Evolutionary conservation across 2,888 invertebrate genomes (phyloP).

Genomic region (Drosophila colorata): DNA sequence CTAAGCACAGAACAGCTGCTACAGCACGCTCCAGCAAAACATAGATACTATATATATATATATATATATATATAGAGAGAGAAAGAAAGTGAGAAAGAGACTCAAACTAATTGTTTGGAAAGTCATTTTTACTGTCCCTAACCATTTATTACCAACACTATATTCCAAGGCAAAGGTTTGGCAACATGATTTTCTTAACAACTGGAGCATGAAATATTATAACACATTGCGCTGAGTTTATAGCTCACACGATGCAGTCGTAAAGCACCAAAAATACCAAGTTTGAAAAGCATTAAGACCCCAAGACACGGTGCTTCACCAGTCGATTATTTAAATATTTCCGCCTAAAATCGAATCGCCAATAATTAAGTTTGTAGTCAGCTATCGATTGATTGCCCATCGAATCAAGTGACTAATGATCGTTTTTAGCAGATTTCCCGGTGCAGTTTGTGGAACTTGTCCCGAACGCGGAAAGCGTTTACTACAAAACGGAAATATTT

Average conservation of each 20-base stretch:
- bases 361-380: conserved; percentile 10
- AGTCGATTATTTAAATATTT: conserved; percentile 31
- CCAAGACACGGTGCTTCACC: not conserved
- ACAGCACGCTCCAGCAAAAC: no score
- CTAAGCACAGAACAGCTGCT: conserved; percentile 32
- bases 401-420: conserved; percentile 3
- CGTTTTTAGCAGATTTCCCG: conserved; percentile 9
- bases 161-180: conserved; percentile 16
- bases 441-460: conserved; percentile 3
- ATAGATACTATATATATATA: no score
- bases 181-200: conserved; percentile 40
- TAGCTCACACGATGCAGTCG: not conserved
- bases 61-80: no score
- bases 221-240: conserved; percentile 17
- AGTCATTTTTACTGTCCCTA: conserved; percentile 43
- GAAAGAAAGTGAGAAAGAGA: not conserved
- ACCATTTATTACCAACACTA: conserved; percentile 3
- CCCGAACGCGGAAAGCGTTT: conserved; percentile 32
- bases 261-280: not conserved
- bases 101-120: conserved; percentile 52
- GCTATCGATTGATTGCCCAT: conserved; percentile 19
- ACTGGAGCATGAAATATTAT: conserved; percentile 65
- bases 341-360: conserved; percentile 15
- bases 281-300: not conserved
- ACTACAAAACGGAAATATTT: conserved; percentile 16